Base-by-base conservation (phyloP, 2,113 vertebrate genomes). In the Symphodus melops region DNA sequence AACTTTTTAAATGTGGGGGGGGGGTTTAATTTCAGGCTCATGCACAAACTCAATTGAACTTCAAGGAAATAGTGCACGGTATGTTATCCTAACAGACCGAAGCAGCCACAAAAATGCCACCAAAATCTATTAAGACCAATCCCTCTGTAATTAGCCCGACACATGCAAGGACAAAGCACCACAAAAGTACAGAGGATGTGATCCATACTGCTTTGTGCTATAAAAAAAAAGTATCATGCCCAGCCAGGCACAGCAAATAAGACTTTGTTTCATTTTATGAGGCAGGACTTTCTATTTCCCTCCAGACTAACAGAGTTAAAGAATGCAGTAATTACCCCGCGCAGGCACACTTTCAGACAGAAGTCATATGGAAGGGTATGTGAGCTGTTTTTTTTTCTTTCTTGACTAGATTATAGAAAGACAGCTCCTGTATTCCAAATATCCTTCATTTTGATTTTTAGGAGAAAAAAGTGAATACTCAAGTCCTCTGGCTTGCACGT, bases 121-220 rank as follows among this genome's bases (percentile, higher is more conserved):
- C 59, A 62, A 81, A 81, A 83, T 91, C 87, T 84, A 88, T 86
- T 85, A 84, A 80, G 77, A 70, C 84, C 53, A 37, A 69, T 70
- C 70, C 66, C 74, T 82, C 68, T 77, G 78, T 89, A 89, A 89
- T 88, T 87, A 86, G 62, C 46, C 59, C 54, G 42, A 88, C 77
- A 81, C 82, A 85, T 79, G 77, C 70, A 68, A 88, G 69, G 78
- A 86, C 75, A 77, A 81, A 74, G 62, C 78, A 41, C 16, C 4
- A 20, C 68, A 21, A 73, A 65, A 67, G 59, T 58, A 46, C 56
- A 0, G 19, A 23, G 75, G 71, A 69, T 64, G 20, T 48, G 73
- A 83, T 71, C 58, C 37, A 13, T 28, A 25, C 65, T 61, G 68
- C 58, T 36, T 8, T 41, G 33, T 12, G 41, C 65, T 78, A 11